Evolutionary conservation across 2,113 vertebrate genomes (phyloP).

Genomic region (Laterallus jamaicensis): DNA sequence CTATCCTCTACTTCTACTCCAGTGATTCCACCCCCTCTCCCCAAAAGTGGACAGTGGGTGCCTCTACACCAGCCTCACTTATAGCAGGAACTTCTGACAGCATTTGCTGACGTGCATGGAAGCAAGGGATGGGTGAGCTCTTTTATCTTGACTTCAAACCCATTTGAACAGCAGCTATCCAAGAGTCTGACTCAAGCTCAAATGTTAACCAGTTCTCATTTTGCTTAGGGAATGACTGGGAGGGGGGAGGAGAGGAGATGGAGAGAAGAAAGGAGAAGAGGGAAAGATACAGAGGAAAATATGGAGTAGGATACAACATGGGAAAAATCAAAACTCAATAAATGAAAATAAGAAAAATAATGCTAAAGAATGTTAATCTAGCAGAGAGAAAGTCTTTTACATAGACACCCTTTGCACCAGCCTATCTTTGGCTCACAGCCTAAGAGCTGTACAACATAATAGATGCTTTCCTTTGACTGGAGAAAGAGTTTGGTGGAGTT

Average conservation of each 20-base stretch:
- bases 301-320: background rate
- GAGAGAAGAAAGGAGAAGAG: background rate
- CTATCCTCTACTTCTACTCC: background rate
- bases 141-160: conserved; percentile 48
- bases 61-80: background rate
- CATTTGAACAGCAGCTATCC: background rate
- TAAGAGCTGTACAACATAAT: background rate
- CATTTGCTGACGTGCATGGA: conserved; percentile 41
- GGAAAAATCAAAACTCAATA: background rate
- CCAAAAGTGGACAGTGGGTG: background rate
- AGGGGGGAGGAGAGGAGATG: background rate
- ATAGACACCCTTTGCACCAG: background rate
- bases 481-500: background rate
- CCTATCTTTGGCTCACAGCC: background rate
- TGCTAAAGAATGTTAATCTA: background rate
- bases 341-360: background rate
- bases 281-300: background rate
- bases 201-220: background rate
- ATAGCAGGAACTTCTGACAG: conserved; percentile 14
- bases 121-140: conserved; percentile 62
- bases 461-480: background rate
- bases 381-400: background rate
- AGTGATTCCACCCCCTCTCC: background rate
- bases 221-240: background rate
- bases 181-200: background rate